Evolutionary conservation across 2,797 vertebrate species (phyloP).

Genomic region (Arvicola amphibius): DNA sequence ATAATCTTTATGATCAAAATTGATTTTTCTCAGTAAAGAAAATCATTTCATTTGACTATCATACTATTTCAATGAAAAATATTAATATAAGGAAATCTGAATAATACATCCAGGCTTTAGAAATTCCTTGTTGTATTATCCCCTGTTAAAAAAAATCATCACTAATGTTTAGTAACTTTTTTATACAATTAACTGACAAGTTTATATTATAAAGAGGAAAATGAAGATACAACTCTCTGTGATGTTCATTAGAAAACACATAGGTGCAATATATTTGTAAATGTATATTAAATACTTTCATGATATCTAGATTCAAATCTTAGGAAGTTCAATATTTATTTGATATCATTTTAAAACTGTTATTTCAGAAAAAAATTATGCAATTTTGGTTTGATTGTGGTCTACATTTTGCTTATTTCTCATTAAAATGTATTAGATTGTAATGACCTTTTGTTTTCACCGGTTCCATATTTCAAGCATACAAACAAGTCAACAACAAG

Average conservation of each 20-base stretch:
- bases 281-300: background rate
- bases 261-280: background rate
- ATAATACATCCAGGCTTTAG: background rate
- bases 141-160: background rate
- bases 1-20: slow-evolving; percentile 45
- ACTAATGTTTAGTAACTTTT: slow-evolving; percentile 46
- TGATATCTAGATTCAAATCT: background rate
- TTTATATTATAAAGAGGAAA: background rate
- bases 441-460: background rate
- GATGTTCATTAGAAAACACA: slow-evolving; percentile 7
- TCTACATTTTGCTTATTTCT: background rate
- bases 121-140: background rate
- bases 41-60: slow-evolving; percentile 53
- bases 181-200: background rate
- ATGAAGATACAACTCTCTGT: background rate
- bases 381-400: background rate
- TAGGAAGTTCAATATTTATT: background rate
- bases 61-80: slow-evolving; percentile 35
- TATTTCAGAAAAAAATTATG: background rate
- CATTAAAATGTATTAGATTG: background rate
- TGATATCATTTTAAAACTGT: background rate
- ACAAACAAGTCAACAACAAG: background rate
- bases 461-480: background rate
- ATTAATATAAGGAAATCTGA: slow-evolving; percentile 48
- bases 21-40: slow-evolving; percentile 33